Base-by-base conservation (phyloP, 2,797 vertebrate species). In the Champsocephalus gunnari region DNA sequence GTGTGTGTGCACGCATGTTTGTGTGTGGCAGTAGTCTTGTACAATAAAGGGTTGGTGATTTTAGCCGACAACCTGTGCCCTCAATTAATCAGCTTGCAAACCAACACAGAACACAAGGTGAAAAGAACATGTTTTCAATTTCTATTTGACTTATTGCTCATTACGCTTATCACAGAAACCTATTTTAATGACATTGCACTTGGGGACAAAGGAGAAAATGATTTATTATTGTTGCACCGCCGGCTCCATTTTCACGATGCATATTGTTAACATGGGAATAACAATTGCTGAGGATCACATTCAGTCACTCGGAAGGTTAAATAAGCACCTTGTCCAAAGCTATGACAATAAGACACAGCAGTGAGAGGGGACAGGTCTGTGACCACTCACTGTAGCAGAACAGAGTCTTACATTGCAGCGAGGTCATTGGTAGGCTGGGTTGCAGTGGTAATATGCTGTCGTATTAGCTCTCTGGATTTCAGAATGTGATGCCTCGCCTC, bases 381-480 rank as follows among this genome's bases (percentile, higher is more conserved):
- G 58, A 80, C 76, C 66, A 12, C 50, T 66, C 55, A 21, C 75
- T 78, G 69, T 14, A 54, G 69, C 74, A 45, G 21, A 86, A 56
- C 75, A 66, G 44, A 64, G 68, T 73, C 81, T 72, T 65, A 65
- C 69, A 68, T 69, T 80, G 59, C 71, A 75, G 21, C 51, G 53
- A 87, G 75, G 80, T 87, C 82, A 87, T 87, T 82, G 79, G 78
- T 85, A 59, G 83, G 58, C 75, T 57, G 49, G 51, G 76, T 9
- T 79, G 77, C 75, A 63, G 81, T 73, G 78, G 83, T 88, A 88
- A 83, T 85, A 60, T 63, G 85, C 87, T 89, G 88, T 92, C 85
- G 89, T 63, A 85, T 87, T 85, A 89, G 75, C 79, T 82, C 67
- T 53, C 59, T 76, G 80, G 66, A 84, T 85, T 86, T 90, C 81